Base-by-base conservation (phyloP, 1,140 invertebrate genomes). In the Eufriesea mexicana region DNA sequence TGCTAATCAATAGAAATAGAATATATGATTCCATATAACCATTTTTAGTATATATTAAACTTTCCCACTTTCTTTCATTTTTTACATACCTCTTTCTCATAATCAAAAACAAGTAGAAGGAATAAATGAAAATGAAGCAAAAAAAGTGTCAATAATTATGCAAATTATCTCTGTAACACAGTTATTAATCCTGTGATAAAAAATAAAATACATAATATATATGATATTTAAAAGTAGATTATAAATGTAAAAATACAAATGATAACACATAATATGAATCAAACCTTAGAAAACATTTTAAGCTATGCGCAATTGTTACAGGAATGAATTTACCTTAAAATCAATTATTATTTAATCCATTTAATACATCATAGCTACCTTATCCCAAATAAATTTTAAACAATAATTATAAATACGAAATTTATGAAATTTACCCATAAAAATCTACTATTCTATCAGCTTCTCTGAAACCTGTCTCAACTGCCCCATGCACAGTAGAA, bases 401-500 rank as follows among this genome's bases (percentile, higher is more conserved):
- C 2, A 35, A 23, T 25, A n/a, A 45, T 67, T 76, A 72, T n/a
- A 45, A n/a, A 66, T 47, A 35, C n/a, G n/a, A 18, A 83, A 20
- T 42, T 55, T 42, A 20, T 68, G 8, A 10, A 71, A 45, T 57
- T 87, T 90, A 93, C 91, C 88, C 90, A 68, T 91, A 76, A 55
- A 86, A 88, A 62, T 90, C 74, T 49, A 94, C 83, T 70, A 95
- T 89, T 91, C 95, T 93, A 67, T 97, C 94, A 35, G 97, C 97
- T 93, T 97, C 97, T 73, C 97, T 95, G 91, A 96, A 96, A 0
- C 97, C 97, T 20, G 96, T 95, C 91, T 97, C 96, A 5, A 97
- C 92, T 2, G 97, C 97, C 1, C 97, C 97, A 91, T 98, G 97
- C 8, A 97, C 97, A 5, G 97, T 97, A 8, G 96, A 96, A 92